These are phyloP conservation scores for Sinella curviseta DNA, from an alignment of 1,140 invertebrate species.

Conservation along the genomic window DNA sequence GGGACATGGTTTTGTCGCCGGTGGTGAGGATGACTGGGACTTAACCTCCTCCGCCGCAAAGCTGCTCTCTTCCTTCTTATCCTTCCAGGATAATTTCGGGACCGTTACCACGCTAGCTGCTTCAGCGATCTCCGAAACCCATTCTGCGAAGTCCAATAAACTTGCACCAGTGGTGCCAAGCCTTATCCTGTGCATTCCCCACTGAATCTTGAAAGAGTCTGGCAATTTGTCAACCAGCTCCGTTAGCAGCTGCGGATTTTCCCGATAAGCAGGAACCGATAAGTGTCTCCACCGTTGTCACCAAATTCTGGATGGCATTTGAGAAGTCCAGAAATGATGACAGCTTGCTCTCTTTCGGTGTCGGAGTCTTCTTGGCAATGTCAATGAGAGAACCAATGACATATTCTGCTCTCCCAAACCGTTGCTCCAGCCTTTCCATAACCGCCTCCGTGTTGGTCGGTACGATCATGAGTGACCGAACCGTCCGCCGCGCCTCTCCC, in stretches of 20 bases:
- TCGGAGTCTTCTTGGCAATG: background rate
- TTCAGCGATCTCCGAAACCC: background rate
- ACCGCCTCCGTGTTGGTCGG: too few relatives aligned
- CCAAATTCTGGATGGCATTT: background rate
- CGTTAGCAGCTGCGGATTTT: background rate
- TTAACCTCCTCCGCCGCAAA: background rate
- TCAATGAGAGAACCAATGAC: too few relatives aligned
- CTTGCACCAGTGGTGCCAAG: background rate
- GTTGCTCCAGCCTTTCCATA: too few relatives aligned
- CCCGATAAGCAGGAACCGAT: background rate
- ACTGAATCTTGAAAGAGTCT: background rate
- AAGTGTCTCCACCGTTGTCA: background rate
- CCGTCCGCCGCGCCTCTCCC: too few relatives aligned
- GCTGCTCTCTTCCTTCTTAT: background rate
- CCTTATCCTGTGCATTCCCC: background rate
- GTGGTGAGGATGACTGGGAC: too few relatives aligned
- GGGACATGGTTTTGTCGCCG: background rate
- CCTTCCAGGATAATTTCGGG: background rate
- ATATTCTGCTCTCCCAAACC: too few relatives aligned
- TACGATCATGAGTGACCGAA: too few relatives aligned
- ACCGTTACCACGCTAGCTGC: background rate
- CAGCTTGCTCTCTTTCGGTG: background rate
- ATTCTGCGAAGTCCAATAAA: background rate
- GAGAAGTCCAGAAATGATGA: background rate
- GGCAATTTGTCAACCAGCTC: constrained; percentile 17